Evolutionary conservation across 2,113 vertebrate species (phyloP), one percentile per base, ranked within the genome.

Genomic region (Herpailurus yagouaroundi): DNA sequence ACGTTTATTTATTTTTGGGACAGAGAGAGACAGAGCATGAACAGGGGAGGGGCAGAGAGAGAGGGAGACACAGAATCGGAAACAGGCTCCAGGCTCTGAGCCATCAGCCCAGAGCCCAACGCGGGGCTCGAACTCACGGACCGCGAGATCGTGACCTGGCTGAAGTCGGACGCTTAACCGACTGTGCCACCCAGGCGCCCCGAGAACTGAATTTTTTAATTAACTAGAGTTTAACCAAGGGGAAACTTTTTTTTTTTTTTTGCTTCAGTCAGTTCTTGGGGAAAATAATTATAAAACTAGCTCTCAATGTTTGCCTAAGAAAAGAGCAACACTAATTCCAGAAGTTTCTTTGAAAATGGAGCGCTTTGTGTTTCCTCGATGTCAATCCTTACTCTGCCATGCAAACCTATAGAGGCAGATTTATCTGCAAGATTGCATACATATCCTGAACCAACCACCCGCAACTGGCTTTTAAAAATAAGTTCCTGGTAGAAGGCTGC

Each of bases 131-230:
- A n/a, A n/a, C n/a, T n/a, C n/a, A n/a, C n/a, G n/a, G n/a, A n/a
- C n/a, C n/a, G n/a, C n/a, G n/a, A n/a, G n/a, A n/a, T n/a, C n/a
- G n/a, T n/a, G n/a, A n/a, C n/a, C n/a, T n/a, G n/a, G n/a, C n/a
- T n/a, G n/a, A n/a, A n/a, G n/a, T n/a, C n/a, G n/a, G n/a, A n/a
- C n/a, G n/a, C n/a, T n/a, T n/a, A n/a, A n/a, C n/a, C n/a, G n/a
- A n/a, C n/a, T n/a, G n/a, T n/a, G n/a, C n/a, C n/a, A n/a, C n/a
- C n/a, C n/a, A n/a, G n/a, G n/a, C n/a, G n/a, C n/a, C n/a, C n/a
- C n/a, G n/a, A n/a, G n/a, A n/a, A n/a, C n/a, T n/a, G n/a, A n/a
- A 87, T 66, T 97, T 85, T 89, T 82, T 31, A 82, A 73, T 88
- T 76, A 94, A 88, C 19, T 94, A 83, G 57, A 92, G 19, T 31